These are phyloP conservation scores for Neomicropteryx cornuta DNA, from an alignment of 1,140 invertebrate species.

Conservation along the genomic window DNA sequence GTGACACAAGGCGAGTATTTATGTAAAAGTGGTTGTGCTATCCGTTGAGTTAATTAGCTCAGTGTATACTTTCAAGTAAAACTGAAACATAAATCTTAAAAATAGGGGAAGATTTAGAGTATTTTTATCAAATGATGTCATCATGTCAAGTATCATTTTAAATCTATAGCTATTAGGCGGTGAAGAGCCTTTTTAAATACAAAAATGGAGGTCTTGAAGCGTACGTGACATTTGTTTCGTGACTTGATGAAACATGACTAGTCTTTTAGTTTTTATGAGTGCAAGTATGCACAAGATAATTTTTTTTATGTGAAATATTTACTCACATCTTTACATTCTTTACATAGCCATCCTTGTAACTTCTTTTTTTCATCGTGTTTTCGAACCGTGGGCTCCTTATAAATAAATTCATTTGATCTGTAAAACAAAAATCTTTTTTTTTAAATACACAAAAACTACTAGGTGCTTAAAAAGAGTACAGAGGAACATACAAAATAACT, in stretches of 20 bases:
- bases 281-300: neutral
- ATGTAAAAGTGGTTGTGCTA: too few relatives aligned
- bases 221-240: neutral
- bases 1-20: too few relatives aligned
- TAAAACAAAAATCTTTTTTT: too few relatives aligned
- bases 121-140: neutral
- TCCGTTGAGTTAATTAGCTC: too few relatives aligned
- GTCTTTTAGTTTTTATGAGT: neutral
- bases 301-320: constrained; percentile 3
- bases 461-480: too few relatives aligned
- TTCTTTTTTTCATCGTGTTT: constrained; percentile 25
- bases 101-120: neutral
- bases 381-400: constrained; percentile 23
- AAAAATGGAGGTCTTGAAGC: neutral
- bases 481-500: too few relatives aligned
- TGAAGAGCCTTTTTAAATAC: constrained; percentile 2
- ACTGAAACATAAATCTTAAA: neutral
- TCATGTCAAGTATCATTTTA: neutral
- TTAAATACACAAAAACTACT: too few relatives aligned
- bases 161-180: neutral
- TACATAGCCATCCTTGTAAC: constrained; percentile 32
- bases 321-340: constrained; percentile 31
- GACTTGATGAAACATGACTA: neutral
- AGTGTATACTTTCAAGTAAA: constrained; percentile 22
- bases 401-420: constrained; percentile 21